phyloP scores from a whole-genome alignment of 2,113 vertebrate genomes.

The Gasterosteus aculeatus region DNA sequence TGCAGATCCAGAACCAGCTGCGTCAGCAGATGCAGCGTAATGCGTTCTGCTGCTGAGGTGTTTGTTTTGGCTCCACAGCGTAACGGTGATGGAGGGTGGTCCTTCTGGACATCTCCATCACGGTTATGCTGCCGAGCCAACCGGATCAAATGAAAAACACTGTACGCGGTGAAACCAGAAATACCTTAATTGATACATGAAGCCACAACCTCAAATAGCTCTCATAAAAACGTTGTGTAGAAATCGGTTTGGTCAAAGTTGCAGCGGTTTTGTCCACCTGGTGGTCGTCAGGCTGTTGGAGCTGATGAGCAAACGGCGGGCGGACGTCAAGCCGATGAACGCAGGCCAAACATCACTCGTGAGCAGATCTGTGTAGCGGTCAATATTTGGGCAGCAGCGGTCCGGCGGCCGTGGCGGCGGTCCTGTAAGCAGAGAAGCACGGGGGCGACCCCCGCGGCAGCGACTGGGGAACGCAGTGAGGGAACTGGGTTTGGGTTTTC shows the following conservation, averaged over 20 bases:
- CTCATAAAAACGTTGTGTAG: too few relatives aligned
- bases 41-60: constrained; percentile 37
- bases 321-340: constrained; percentile 43
- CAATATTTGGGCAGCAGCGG: constrained; percentile 59
- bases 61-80: constrained; percentile 2
- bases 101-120: constrained; percentile 6
- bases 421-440: neutral
- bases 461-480: neutral
- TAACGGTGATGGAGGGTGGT: neutral
- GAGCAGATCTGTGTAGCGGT: constrained; percentile 21
- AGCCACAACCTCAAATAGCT: too few relatives aligned
- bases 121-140: neutral
- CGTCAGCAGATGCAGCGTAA: constrained; percentile 50
- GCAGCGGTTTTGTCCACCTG: constrained; percentile 19
- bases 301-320: constrained; percentile 43
- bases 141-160: neutral
- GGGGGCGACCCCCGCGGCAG: neutral
- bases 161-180: too few relatives aligned
- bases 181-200: too few relatives aligned
- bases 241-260: too few relatives aligned
- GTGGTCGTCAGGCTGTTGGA: neutral
- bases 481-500: neutral
- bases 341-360: neutral
- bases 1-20: constrained; percentile 42
- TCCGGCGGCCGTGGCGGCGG: constrained; percentile 7